Base-by-base conservation (phyloP, 1,140 invertebrate species). In the Drosophila triauraria region DNA sequence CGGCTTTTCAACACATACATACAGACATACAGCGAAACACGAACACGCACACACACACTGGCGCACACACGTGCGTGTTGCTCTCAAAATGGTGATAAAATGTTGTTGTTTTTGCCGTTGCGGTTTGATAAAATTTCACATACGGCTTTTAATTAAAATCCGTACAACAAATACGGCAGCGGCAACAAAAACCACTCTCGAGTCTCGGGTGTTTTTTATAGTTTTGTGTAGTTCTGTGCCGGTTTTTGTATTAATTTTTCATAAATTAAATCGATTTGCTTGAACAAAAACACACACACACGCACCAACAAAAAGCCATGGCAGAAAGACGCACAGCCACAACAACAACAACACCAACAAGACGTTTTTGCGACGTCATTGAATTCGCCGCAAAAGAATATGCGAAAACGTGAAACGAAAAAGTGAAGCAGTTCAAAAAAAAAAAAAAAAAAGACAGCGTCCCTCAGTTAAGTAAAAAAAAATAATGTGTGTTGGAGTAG, bases 321-420 rank as follows among this genome's bases (percentile, higher is more conserved):
- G 27, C 64, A 50, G 53, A 61, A 71, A 85, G 67, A 80, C 77
- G 64, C 69, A 75, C 48, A 75, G 84, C 72, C 65, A 75, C 48
- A 75, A 80, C 72, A 78, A 75, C 70, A 70, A 56, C 20, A 10
- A 50, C 25, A 27, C 53, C 53, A 56, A 40, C 23, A 56, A 56
- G 53, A 40, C 53, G 53, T 78, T 72, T 90, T 75, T 90, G 78
- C 85, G 85, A 90, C 85, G 85, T 88, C 85, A 88, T 85, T 88
- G 70, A 88, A 90, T 90, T 90, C 85, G 85, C 85, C 85, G 85
- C 81, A 80, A 58, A 63, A 61, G 61, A 71, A 61, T 68, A 40
- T 80, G 59, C 64, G 53, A 74, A 48, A 75, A 59, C 50, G 71
- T 62, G 44, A 67, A 84, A 80, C 48, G 32, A 71, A 56, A 43